phyloP scores from a whole-genome alignment of 1,140 invertebrate species.

The Acromyrmex charruanus region DNA sequence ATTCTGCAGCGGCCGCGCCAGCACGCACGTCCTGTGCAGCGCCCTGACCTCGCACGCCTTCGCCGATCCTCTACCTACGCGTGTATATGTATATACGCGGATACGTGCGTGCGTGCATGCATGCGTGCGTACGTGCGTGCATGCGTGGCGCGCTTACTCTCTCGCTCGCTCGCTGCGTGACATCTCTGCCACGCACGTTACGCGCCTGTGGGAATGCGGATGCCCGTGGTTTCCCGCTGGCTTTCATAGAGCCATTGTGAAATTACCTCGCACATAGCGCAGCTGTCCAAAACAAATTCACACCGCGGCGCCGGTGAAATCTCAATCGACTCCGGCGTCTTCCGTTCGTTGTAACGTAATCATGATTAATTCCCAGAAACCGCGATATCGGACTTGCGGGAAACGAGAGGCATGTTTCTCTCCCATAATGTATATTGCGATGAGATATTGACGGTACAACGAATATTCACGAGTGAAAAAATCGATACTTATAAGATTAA shows the following conservation, averaged over 20 bases:
- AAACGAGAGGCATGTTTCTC: slow-evolving; percentile 2
- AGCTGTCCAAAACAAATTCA: slow-evolving; percentile 71
- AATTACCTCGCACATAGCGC: slow-evolving; percentile 68
- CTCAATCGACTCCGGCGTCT: slow-evolving; percentile 66
- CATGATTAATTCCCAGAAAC: slow-evolving; percentile 36
- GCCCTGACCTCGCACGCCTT: slow-evolving; percentile 63
- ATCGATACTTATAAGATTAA: slow-evolving; percentile 6
- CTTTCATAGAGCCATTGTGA: slow-evolving; percentile 74
- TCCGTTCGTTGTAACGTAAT: slow-evolving; percentile 49
- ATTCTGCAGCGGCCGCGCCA: neutral
- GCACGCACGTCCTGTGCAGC: slow-evolving; percentile 38
- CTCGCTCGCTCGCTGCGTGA: slow-evolving; percentile 61
- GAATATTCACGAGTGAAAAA: neutral
- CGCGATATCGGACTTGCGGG: neutral
- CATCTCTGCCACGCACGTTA: slow-evolving; percentile 73
- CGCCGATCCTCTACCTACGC: slow-evolving; percentile 21
- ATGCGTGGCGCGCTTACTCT: neutral
- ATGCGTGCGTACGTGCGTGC: slow-evolving; percentile 2
- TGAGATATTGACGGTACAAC: neutral
- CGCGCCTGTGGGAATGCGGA: slow-evolving; percentile 73
- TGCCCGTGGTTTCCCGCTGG: slow-evolving; percentile 74
- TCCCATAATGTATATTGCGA: neutral
- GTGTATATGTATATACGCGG: too few species aligned
- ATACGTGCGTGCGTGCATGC: neutral
- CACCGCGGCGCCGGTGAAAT: slow-evolving; percentile 59